Base-by-base conservation (phyloP, 1,140 invertebrate species). In the Drosophila tristis region DNA sequence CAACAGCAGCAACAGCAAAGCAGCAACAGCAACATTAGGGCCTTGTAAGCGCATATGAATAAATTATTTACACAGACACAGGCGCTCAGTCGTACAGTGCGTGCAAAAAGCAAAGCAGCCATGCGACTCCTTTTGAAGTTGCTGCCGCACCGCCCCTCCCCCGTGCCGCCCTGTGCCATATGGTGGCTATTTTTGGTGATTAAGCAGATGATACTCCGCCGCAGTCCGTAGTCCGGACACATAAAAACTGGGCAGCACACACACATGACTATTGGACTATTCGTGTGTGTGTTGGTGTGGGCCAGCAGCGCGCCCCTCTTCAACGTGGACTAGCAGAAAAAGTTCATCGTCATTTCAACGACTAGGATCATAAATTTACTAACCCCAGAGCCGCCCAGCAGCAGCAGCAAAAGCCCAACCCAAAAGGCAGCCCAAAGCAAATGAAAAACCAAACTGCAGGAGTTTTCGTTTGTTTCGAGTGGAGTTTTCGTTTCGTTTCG, bases 181-280 rank as follows among this genome's bases (percentile, higher is more conserved):
- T 90, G 86, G 86, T 86, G 86, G 87, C 87, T 90, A 86, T 90
- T 90, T 72, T 82, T 78, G 87, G 86, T 90, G 86, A 90, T 90
- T 90, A 90, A 86, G 87, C 87, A 87, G 86, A 90, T 90, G 87
- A 90, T 87, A 90, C 81, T 78, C 59, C 47, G 47, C 29, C 7
- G 3, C 31, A 35, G 31, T 35, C 31, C 3, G 1, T 1, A 35
- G 9, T 35, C 35, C 51, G 63, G 64, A 55, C 51, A 51, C 50
- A 63, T 55, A 63, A 63, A 62, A 63, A 63, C 60, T 15, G 42
- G 60, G 57, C 47, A 72, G 20, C 20, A 23, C 35, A 13, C 4
- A 39, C 11, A 39, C 11, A 39, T 39, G 35, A 39, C 35, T 39
- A 39, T 39, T 39, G 8, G 31, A 11, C 50, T 13, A 31, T 67